phyloP scores from a whole-genome alignment of 2,888 invertebrate genomes.

The Limnephilus lunatus region DNA sequence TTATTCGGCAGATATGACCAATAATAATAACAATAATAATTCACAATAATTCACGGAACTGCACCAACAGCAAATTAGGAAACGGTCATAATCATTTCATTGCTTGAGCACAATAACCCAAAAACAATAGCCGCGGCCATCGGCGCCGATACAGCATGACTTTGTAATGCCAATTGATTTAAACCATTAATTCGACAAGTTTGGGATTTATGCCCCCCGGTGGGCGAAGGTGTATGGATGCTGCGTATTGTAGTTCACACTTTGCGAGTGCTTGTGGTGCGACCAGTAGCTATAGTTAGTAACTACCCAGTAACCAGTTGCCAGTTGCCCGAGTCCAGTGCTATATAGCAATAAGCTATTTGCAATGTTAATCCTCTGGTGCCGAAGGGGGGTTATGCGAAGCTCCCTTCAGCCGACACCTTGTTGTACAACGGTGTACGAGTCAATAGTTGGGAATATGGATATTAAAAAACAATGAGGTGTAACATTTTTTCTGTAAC shows the following conservation, averaged over 20 bases:
- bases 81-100: not conserved
- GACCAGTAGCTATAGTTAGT: not conserved
- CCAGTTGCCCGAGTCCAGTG: too few relatives aligned
- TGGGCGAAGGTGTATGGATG: not conserved
- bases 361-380: constrained; percentile 47
- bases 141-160: not conserved
- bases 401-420: not conserved
- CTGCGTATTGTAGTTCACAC: constrained; percentile 14
- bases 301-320: not conserved
- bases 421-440: not conserved
- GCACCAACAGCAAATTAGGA: constrained; percentile 6
- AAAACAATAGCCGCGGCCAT: not conserved
- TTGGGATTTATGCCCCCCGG: constrained; percentile 34
- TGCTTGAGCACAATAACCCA: constrained; percentile 22
- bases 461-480: not conserved
- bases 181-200: constrained; percentile 46
- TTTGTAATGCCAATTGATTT: constrained; percentile 44
- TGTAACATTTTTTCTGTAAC: too few relatives aligned
- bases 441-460: not conserved
- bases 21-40: not conserved
- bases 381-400: not conserved
- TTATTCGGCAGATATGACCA: not conserved
- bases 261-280: not conserved
- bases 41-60: not conserved
- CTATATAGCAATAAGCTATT: constrained; percentile 32